Evolutionary conservation across 2,113 vertebrate species (phyloP), one percentile per base, ranked within the genome.

Genomic region (Athene noctua): DNA sequence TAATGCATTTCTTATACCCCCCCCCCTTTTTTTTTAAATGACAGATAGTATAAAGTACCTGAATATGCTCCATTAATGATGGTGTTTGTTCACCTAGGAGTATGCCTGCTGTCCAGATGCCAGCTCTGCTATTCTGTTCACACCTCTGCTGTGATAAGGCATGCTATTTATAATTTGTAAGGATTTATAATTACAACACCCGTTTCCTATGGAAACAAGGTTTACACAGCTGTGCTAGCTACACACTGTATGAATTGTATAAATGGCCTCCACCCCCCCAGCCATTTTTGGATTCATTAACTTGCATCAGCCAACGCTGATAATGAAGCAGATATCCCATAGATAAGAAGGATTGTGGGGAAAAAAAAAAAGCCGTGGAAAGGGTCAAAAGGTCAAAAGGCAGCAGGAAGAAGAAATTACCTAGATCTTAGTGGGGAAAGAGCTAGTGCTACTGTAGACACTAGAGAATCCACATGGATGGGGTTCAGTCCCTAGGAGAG

Each of bases 81-180:
- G 70, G 4, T 63, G 65, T 90, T 82, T 90, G 81, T 52, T 85
- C 79, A 88, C 74, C 78, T 27, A 4, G 17, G 59, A 86, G 72
- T 11, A 3, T n/a, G 57, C 57, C 1, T 20, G 34, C 78, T 92
- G 79, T 70, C 71, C 85, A 90, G 70, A 59, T 93, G 88, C 88
- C 78, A 87, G 23, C 79, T 95, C 85, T 86, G 79, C 82, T 86
- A 40, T 94, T 94, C 88, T 55, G 61, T 75, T 96, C 92, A 86
- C 87, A 88, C 87, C 77, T 91, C 87, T 49, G 77, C 90, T 92
- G 80, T 51, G 70, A 82, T 70, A 72, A 70, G 30, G 15, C 65
- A 4, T 38, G 52, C 89, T 92, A 94, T 92, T 94, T 94, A 73
- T 95, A 94, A 78, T 86, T 77, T 80, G 63, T n/a, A 80, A 86